Evolutionary conservation across 1,140 invertebrate species (phyloP), one percentile per base, ranked within the genome.

Genomic region (Microvelia longipes): DNA sequence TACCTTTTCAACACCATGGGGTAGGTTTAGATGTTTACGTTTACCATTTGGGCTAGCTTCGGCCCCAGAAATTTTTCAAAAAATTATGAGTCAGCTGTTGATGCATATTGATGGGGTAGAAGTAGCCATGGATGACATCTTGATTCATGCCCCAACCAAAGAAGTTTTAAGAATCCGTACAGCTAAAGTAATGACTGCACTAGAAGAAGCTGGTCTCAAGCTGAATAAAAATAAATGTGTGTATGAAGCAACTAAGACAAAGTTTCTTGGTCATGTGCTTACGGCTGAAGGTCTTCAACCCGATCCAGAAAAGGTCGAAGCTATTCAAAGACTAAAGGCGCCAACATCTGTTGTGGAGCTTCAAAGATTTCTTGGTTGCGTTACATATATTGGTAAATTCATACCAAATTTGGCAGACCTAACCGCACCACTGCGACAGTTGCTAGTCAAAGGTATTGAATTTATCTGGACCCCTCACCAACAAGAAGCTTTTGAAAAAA

Each of bases 11-110:
- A 70, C 69, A 2, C 69, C 28, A 75, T 76, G 66, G 73, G 71
- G 68, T 61, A 50, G 35, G 19, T 50, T 11, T 50, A 50, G 35
- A 50, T 50, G 35, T 19, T 50, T 50, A 19, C 5, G 78, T n/a
- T 65, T 77, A 13, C 75, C 75, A 13, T 75, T 78, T 69, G 77
- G 76, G 2, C 74, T 79, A 11, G 69, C 65, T n/a, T 72, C 74
- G 13, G 72, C 72, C 14, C 73, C 73, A 13, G 73, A 73, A 71
- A 28, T 70, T 19, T 73, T 67, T 29, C 73, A 73, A 68, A 63
- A 70, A 67, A 69, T 30, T 14, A 70, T 73, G 71, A 29, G 2
- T 28, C 30, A 63, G 1, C 60, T 73, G 2, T 66, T 73, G 25
- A 2, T 26, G 28, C 71, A 66, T 15, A 70, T 70, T 30, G 67